These are phyloP conservation scores for Mesoclemmys tuberculata DNA, from an alignment of 2,113 vertebrate genomes.

Conservation along the genomic window DNA sequence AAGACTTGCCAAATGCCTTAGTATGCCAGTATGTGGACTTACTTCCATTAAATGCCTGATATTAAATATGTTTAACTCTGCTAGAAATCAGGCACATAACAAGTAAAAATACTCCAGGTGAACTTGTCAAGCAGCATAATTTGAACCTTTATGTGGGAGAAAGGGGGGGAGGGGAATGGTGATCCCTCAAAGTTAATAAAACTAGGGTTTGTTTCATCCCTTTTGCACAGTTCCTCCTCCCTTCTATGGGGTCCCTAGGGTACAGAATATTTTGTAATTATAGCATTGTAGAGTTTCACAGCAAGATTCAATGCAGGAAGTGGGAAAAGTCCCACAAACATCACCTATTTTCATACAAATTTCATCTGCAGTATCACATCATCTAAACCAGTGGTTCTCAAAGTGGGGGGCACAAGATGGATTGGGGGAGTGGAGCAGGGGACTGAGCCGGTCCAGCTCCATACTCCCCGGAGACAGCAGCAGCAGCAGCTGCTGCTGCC, in stretches of 20 bases:
- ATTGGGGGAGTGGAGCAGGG: too few species aligned
- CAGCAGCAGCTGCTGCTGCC: too few species aligned
- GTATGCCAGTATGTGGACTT: neutral
- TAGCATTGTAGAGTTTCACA: neutral
- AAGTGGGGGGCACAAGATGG: too few species aligned
- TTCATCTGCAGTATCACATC: neutral
- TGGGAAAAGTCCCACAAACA: neutral
- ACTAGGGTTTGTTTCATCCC: neutral
- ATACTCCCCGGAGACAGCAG: too few species aligned
- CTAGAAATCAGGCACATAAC: neutral
- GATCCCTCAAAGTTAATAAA: neutral
- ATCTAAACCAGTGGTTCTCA: neutral
- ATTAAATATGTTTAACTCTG: neutral
- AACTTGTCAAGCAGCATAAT: accelerated
- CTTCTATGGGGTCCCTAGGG: neutral
- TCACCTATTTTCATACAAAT: neutral
- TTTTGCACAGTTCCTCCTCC: neutral
- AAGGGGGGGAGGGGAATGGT: neutral
- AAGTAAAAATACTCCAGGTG: neutral
- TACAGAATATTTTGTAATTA: neutral
- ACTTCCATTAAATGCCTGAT: neutral
- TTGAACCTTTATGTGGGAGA: neutral
- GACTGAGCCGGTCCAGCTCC: too few species aligned
- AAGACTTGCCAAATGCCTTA: neutral
- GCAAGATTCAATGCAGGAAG: neutral